phyloP scores from a whole-genome alignment of 2,113 vertebrate species.

The Panthera leo region DNA sequence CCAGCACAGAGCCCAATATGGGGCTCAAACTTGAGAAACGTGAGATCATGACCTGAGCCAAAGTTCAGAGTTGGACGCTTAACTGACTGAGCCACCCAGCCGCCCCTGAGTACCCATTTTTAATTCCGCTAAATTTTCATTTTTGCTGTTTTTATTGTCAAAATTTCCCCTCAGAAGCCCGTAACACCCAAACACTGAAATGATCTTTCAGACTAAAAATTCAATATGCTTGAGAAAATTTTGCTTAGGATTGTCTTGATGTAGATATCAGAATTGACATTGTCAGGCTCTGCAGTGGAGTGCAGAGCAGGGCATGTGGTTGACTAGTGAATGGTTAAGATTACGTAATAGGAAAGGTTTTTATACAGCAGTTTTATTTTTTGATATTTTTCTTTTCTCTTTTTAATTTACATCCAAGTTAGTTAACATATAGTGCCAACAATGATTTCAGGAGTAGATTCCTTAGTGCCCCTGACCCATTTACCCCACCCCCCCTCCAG shows the following conservation, averaged over 20 bases:
- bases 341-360: not conserved
- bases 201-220: not conserved
- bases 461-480: too few species aligned
- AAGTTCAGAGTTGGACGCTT: too few species aligned
- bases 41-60: too few species aligned
- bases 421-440: too few species aligned
- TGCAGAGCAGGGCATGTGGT: not conserved
- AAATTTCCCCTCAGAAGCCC: not conserved
- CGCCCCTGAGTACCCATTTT: not conserved
- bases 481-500: too few species aligned
- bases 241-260: not conserved
- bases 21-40: too few species aligned
- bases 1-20: too few species aligned
- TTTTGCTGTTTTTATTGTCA: conserved; percentile 23
- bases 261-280: not conserved
- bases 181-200: not conserved
- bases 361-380: not conserved
- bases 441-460: too few species aligned
- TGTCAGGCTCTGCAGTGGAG: not conserved
- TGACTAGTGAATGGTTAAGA: not conserved
- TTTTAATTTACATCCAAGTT: too few species aligned
- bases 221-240: not conserved
- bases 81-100: too few species aligned
- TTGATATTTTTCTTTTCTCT: not conserved
- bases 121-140: not conserved